Evolutionary conservation across 2,113 vertebrate genomes (phyloP), one percentile per base, ranked within the genome.

Genomic region (Ascaphus truei): DNA sequence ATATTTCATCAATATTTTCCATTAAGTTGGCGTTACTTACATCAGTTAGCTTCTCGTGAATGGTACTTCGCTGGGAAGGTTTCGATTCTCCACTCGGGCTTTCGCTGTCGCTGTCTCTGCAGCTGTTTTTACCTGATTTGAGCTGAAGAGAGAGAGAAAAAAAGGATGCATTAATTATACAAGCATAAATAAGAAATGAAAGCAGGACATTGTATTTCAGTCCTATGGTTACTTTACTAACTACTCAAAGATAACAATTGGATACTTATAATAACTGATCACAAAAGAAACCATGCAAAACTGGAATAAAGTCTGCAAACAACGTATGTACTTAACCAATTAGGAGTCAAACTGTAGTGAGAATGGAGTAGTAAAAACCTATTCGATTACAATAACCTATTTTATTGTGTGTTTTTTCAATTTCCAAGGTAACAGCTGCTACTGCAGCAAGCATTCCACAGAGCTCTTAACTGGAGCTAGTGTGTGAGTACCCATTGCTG

Each of bases 81-180:
- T 96, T 98, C 4, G 92, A 93, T 69, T 91, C 90, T 12, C 89
- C 90, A 2, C 93, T 95, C 18, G 83, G 89, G 0, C 93, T 95
- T 61, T 96, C 96, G 0, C 91, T 96, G 86, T 96, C 94, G 6
- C 94, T 97, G 90, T 91, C 93, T 68, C 93, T 92, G 81, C 93
- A 91, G 85, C 93, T 93, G 86, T 93, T 93, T 84, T 94, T 93
- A 16, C 91, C 94, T 0, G 93, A 80, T 80, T 95, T 98, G 81
- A 98, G 88, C 96, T 98, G 62, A 36, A 79, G 22, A 75, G 3
- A 83, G 37, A 79, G 68, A 9, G 80, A 41, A 81, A 10, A 71
- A 61, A 51, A 15, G 74, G 11, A 66, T 26, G n/a, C n/a, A n/a
- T n/a, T n/a, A n/a, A n/a, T n/a, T n/a, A n/a, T n/a, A n/a, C 53